These are phyloP conservation scores for Willowsia nigromaculata DNA, from an alignment of 2,888 invertebrate genomes.

Conservation along the genomic window DNA sequence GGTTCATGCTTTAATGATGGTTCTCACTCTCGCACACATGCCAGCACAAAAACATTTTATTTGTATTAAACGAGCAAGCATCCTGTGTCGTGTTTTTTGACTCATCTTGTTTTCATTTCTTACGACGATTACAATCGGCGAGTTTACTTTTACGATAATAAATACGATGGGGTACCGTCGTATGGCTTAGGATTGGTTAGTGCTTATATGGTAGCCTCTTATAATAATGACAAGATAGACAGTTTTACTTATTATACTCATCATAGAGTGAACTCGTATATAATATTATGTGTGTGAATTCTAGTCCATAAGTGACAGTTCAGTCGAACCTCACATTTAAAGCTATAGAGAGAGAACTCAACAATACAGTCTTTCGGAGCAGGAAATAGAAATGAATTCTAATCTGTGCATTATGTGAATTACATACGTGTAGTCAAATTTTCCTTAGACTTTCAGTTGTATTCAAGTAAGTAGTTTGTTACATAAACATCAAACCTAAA, in stretches of 20 bases:
- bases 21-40: too few relatives aligned
- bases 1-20: too few relatives aligned
- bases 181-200: slow-evolving; percentile 27
- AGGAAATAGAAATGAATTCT: slow-evolving; percentile 14
- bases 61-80: neutral
- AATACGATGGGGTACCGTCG: neutral
- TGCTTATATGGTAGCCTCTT: neutral
- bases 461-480: neutral
- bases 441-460: neutral
- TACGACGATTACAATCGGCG: neutral
- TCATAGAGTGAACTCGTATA: neutral
- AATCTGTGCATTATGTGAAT: too few relatives aligned
- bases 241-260: neutral
- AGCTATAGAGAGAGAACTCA: neutral
- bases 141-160: slow-evolving; percentile 15
- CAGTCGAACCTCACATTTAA: neutral
- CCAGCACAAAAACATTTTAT: neutral
- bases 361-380: neutral
- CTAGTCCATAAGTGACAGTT: slow-evolving; percentile 8
- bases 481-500: neutral
- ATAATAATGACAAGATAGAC: neutral
- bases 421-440: neutral
- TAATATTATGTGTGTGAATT: neutral
- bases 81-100: neutral
- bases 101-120: slow-evolving; percentile 10